Evolutionary conservation across 2,888 invertebrate genomes (phyloP).

Genomic region (Anodontia alba): DNA sequence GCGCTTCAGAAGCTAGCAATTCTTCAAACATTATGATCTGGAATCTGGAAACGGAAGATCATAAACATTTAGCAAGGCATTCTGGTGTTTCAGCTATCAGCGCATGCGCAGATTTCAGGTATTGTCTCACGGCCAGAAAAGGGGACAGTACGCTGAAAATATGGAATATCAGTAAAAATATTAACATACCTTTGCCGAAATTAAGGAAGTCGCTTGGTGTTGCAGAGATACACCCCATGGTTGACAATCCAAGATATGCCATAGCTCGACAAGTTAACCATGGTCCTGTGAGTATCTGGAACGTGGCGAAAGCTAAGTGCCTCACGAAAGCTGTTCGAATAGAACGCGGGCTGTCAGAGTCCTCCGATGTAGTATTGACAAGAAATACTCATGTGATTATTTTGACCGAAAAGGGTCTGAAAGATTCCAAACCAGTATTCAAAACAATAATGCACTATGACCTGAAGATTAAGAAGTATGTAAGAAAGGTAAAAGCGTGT

Average conservation of each 20-base stretch:
- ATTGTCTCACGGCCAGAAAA: conserved; percentile 77
- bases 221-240: conserved; percentile 76
- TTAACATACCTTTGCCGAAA: conserved; percentile 79
- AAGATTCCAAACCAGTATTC: conserved; percentile 78
- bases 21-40: conserved; percentile 82
- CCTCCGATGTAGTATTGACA: conserved; percentile 79
- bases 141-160: conserved; percentile 78
- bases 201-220: conserved; percentile 77
- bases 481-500: conserved; percentile 76
- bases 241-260: conserved; percentile 78
- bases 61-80: conserved; percentile 83
- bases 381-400: conserved; percentile 79
- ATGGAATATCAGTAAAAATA: conserved; percentile 80
- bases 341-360: conserved; percentile 79
- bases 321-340: conserved; percentile 76
- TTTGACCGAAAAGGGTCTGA: conserved; percentile 80
- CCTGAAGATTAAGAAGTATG: conserved; percentile 77
- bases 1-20: conserved; percentile 71
- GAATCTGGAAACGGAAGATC: conserved; percentile 84
- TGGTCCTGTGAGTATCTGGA: conserved; percentile 82
- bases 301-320: conserved; percentile 78
- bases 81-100: conserved; percentile 75
- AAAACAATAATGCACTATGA: conserved; percentile 81
- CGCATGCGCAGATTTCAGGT: conserved; percentile 80
- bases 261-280: conserved; percentile 80